Evolutionary conservation across 2,113 vertebrate genomes (phyloP), one percentile per base, ranked within the genome.

Genomic region (Heterocephalus glaber): DNA sequence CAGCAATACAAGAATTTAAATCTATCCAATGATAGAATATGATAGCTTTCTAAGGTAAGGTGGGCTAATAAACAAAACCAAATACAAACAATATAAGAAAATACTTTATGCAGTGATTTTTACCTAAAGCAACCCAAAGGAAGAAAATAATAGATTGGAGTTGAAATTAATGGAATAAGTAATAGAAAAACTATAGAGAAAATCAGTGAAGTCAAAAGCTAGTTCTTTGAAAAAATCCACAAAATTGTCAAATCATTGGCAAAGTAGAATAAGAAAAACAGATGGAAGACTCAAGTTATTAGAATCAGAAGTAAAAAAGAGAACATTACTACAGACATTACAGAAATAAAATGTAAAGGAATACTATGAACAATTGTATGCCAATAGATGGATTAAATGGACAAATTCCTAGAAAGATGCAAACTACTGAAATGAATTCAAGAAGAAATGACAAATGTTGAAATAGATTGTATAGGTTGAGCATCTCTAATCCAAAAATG

Each of bases 381-480:
- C 44, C 30, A 76, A 24, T 74, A 74, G 11, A 70, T 70, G 89
- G 35, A 85, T 47, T 5, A 70, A 93, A 93, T 70, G 61, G 35
- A 61, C 11, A 70, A 20, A 80, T 93, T 85, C 8, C 5, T 90
- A 81, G 60, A 93, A 49, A 66, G 22, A 74, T 49, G 19, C 12
- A 87, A 91, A 77, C 28, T 90, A 63, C 63, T 83, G 28, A 87
- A 84, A 94, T 35, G 65, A 47, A 88, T 10, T 94, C 58, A 90
- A 76, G 66, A 70, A 90, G 54, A 61, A 90, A 72, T 68, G 83
- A 38, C 12, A 13, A 38, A 65, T 87, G 68, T 33, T 52, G 1
- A 94, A 89, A 60, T 79, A 63, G 38, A 20, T 8, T 68, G 35
- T 47, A 19, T 19, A 63, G 58, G 58, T 47, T 84, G 12, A 84